Conservation (phyloP, 53 echinoderm and acorn worm genomes). For the Holothuria leucospilota region DNA sequence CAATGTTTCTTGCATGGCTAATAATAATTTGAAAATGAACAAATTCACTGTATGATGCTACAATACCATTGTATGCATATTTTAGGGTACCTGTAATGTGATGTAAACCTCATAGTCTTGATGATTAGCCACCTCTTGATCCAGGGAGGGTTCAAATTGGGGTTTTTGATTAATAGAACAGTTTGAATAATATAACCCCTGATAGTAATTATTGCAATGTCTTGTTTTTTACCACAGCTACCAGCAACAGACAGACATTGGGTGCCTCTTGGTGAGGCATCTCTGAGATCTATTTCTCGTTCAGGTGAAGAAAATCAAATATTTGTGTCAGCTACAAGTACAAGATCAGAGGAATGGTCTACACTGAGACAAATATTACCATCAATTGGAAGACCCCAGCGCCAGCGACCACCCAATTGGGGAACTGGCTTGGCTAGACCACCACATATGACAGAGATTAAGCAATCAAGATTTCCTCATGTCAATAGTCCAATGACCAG, state of each 20-base stretch:
- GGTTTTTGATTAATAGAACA: too few species aligned
- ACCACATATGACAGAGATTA: slow-evolving; percentile 68
- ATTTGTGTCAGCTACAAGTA: slow-evolving; percentile 80
- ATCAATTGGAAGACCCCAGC: slow-evolving; percentile 76
- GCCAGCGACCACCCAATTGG: slow-evolving; percentile 90
- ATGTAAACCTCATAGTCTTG: too few species aligned
- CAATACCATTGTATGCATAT: too few species aligned
- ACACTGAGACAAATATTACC: slow-evolving; percentile 85
- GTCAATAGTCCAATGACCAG: slow-evolving; percentile 99
- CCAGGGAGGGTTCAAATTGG: too few species aligned
- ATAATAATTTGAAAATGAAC: too few species aligned
- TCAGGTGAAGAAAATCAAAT: slow-evolving; percentile 80
- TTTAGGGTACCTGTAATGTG: too few species aligned
- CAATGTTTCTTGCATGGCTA: too few species aligned
- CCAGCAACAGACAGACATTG: slow-evolving; percentile 72
- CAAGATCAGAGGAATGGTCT: slow-evolving; percentile 94
- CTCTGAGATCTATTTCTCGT: slow-evolving; percentile 74
- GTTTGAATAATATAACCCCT: too few species aligned
- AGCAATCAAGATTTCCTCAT: slow-evolving; percentile 88
- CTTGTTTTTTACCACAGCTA: slow-evolving; percentile 19
- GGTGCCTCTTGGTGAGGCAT: slow-evolving; percentile 90
- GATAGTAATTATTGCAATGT: too few species aligned
- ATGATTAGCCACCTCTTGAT: too few species aligned
- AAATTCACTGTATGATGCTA: too few species aligned
- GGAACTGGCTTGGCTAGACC: slow-evolving; percentile 81